These are phyloP conservation scores for Nebria ingens DNA, from an alignment of 1,140 invertebrate genomes.

Conservation along the genomic window DNA sequence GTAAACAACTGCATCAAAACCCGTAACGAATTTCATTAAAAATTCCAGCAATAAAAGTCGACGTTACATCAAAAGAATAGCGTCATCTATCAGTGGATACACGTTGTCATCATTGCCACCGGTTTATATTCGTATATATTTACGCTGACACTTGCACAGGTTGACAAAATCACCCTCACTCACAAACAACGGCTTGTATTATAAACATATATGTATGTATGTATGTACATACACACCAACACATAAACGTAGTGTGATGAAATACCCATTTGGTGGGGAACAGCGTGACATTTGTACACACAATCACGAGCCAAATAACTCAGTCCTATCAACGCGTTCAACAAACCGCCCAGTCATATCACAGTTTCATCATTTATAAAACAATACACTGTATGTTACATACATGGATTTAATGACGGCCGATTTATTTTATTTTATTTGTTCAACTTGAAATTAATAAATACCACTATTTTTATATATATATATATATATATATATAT, in stretches of 20 bases:
- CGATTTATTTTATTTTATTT: too few relatives aligned
- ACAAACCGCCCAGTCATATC: not conserved
- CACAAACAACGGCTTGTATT: too few relatives aligned
- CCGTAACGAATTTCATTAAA: too few relatives aligned
- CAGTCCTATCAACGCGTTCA: slow-evolving; percentile 2
- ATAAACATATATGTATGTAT: not conserved
- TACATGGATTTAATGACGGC: too few relatives aligned
- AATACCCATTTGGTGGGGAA: slow-evolving; percentile 1
- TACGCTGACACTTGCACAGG: not conserved
- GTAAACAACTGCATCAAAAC: too few relatives aligned
- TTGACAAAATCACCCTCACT: not conserved
- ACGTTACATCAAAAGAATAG: not conserved
- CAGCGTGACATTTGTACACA: slow-evolving; percentile 1
- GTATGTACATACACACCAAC: not conserved
- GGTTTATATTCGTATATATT: slow-evolving; percentile 2
- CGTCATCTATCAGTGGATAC: not conserved
- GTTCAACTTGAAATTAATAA: too few relatives aligned
- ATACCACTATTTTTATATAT: too few relatives aligned
- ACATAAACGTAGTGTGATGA: not conserved
- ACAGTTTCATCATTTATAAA: not conserved
- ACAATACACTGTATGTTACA: too few relatives aligned
- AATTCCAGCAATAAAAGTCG: not conserved
- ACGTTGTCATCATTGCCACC: slow-evolving; percentile 1
- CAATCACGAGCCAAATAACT: slow-evolving; percentile 2
- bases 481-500: too few relatives aligned